Conservation (phyloP, 30 jellyfish, hydroid and myxozoan genomes). For the Hydractinia symbiolongicarpus region DNA sequence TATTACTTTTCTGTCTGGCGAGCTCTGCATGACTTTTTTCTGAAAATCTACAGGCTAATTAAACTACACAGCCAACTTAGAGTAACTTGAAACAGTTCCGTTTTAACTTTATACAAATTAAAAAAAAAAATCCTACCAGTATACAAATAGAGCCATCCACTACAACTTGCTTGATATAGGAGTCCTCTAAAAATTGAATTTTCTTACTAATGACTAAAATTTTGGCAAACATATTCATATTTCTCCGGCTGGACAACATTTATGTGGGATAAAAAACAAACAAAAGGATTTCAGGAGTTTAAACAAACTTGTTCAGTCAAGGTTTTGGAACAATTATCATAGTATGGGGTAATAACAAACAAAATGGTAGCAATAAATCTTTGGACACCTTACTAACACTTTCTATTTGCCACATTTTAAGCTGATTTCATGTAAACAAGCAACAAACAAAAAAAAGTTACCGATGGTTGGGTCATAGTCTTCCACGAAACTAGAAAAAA, state of each 20-base stretch:
- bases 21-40: no score
- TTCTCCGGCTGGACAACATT: background rate
- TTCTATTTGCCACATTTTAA: no score
- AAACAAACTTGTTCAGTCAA: no score
- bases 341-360: no score
- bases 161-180: constrained; percentile 94
- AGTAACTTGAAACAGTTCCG: background rate
- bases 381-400: no score
- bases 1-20: no score
- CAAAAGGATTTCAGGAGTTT: background rate
- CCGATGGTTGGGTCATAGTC: constrained; percentile 99
- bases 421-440: background rate
- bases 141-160: constrained; percentile 97
- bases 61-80: background rate
- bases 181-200: constrained; percentile 74
- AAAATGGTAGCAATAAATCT: no score
- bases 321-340: no score
- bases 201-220: background rate
- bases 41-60: no score
- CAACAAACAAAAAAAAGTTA: constrained; percentile 1
- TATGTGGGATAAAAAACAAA: background rate
- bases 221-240: background rate
- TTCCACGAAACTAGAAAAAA: constrained; percentile 86
- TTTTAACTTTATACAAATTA: background rate
- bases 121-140: constrained; percentile 47